Base-by-base conservation (phyloP, 2,888 invertebrate genomes). In the Ephialtes manifestator region DNA sequence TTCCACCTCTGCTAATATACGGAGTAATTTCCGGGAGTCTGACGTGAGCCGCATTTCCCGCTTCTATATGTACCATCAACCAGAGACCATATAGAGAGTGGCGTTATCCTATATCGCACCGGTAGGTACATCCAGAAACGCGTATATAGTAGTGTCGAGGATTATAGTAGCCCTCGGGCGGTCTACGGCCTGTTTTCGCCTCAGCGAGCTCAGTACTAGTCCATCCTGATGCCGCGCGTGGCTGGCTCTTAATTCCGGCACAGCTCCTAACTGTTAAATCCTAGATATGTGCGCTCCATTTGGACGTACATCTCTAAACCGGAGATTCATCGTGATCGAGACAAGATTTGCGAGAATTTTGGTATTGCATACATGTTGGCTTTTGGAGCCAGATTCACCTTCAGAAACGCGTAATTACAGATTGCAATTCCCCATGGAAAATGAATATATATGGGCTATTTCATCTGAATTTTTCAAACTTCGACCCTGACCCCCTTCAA, bases 1-100 rank as follows among this genome's bases (percentile, higher is more conserved):
- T 84, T 86, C 86, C 81, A 70, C 51, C 84, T 77, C 35, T 48
- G 72, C 81, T 84, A 84, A 86, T 86, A 86, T 86, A 86, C 86
- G 81, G 55, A 75, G 84, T 84, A 83, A 86, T 86, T 86, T 86
- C 86, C 86, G 86, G 81, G 81, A 77, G 84, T 86, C 84, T 86
- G 77, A 84, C 81, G 81, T 71, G 83, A 78, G 84, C 46, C 60
- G 77, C 74, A 81, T 81, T 74, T 83, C 70, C 68, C 28, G 48
- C 63, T 65, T 48, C 77, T 46, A 20, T 53, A 53, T 18, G 24
- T 55, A 55, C 55, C 48, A 75, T 55, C 80, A 60, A 65, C 43
- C 70, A n/a, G 53, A 31, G 65, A 11, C 10, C 58, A 46, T 67
- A 53, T 28, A 81, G 72, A 81, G 72, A 72, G 81, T 13, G 35